Base-by-base conservation (phyloP, 1,140 invertebrate genomes). In the Brachionus paranguensis region DNA sequence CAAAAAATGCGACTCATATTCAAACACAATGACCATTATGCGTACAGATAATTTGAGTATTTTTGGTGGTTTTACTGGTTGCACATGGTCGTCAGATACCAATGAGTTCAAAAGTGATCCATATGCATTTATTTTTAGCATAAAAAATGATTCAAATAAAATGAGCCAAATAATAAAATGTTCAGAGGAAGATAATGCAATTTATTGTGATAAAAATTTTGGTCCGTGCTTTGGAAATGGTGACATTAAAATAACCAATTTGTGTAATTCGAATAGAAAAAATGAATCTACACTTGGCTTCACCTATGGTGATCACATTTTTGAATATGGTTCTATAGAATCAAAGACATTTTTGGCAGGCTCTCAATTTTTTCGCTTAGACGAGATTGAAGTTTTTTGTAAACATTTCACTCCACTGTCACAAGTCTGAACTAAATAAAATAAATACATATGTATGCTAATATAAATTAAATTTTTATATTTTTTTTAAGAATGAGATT, bases 1-100 rank as follows among this genome's bases (percentile, higher is more conserved):
- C 50, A 43, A 76, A n/a, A 65, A 78, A 37, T 85, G 85, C 74
- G 81, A 85, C 68, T 84, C 70, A 27, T 29, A 85, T 12, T 84
- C 84, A 1, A 85, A 85, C n/a, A 86, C 86, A n/a, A 79, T 86
- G 20, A 85, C 81, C 12, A 74, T 85, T 20, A 27, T 84, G n/a
- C 78, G 79, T 24, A 85, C 85, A 14, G 74, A 78, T 11, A 41
- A 47, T 60, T 78, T 65, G 2, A 84, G 50, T 43, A 78, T 85
- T 20, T 86, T 84, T 78, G 86, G 86, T 41, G 86, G 86, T 5
- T 86, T 85, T 24, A 84, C 84, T 11, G 14, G 14, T 27, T 24
- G 74, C 11, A 37, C 50, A 8, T 86, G 86, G 86, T 50, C 50
- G 1, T 3, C 64, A 68, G 11, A 27, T 14, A 45, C 10, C 43